A percentile compares a stretch with the other conserved stretches of the same genome.
Conservation (phyloP, 35 echinoderm and acorn worm species). For the Anneissia japonica region DNA sequence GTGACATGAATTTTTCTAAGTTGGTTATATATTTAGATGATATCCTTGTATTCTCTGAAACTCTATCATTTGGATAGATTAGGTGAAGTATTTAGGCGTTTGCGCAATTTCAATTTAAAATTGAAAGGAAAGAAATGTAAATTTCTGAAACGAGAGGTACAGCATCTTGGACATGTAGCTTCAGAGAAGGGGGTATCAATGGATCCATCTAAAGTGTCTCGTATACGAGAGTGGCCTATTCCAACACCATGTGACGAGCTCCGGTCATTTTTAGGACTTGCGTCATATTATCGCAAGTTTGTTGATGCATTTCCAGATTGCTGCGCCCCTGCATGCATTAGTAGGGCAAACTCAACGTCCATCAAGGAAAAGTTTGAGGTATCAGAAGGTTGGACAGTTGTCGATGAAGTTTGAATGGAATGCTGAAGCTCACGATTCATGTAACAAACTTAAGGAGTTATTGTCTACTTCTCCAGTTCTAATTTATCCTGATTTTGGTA, state of each 20-base stretch:
- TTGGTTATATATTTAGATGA: slow-evolving; percentile 61
- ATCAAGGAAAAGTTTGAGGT: neutral
- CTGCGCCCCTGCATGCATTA: slow-evolving; percentile 43
- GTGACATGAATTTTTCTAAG: slow-evolving; percentile 37
- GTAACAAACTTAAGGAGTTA: slow-evolving; percentile 23
- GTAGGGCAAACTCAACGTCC: neutral
- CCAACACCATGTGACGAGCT: slow-evolving; percentile 19
- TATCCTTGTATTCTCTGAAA: slow-evolving; percentile 40
- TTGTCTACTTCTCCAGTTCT: slow-evolving; percentile 32
- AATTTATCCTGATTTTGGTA: slow-evolving; percentile 40
- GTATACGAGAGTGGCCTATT: slow-evolving; percentile 24
- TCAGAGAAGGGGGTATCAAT: slow-evolving; percentile 30
- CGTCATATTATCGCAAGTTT: slow-evolving; percentile 53
- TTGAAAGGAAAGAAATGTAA: slow-evolving; percentile 58
- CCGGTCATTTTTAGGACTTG: slow-evolving; percentile 52
- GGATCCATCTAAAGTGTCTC: slow-evolving; percentile 41
- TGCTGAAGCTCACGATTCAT: slow-evolving; percentile 20
- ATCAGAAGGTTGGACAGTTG: too few relatives aligned
- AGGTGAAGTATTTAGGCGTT: slow-evolving; percentile 22
- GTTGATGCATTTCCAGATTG: slow-evolving; percentile 48
- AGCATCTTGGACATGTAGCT: slow-evolving; percentile 52
- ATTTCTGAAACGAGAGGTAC: slow-evolving; percentile 31
- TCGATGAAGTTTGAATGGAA: slow-evolving; percentile 46
- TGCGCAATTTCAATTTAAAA: slow-evolving; percentile 44
- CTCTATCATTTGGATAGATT: slow-evolving; percentile 47